A percentile compares a stretch with the other conserved stretches of the same genome.
Evolutionary conservation across 1,140 invertebrate genomes (phyloP).

Genomic region (Drosophila micromelanica): DNA sequence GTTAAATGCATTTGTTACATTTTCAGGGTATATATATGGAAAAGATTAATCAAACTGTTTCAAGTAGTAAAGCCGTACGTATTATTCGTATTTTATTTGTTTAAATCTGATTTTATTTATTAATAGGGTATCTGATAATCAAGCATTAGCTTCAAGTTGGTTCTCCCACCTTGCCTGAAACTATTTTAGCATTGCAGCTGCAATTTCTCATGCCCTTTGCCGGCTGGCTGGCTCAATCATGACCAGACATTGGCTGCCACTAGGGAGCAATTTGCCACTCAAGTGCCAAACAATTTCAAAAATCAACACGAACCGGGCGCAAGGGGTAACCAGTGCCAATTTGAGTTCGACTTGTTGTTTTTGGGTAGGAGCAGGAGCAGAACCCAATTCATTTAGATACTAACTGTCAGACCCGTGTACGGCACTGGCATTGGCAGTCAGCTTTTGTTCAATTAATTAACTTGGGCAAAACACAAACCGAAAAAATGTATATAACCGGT

Average conservation of each 20-base stretch:
- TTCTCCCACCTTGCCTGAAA: not conserved
- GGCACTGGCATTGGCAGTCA: conserved; percentile 31
- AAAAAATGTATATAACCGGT: not conserved
- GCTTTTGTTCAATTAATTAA: conserved; percentile 76
- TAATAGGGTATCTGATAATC: not conserved
- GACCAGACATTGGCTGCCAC: conserved; percentile 52
- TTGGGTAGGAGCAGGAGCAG: not conserved
- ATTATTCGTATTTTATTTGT: too few species aligned
- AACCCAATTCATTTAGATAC: conserved; percentile 61
- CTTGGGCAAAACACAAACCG: conserved; percentile 48
- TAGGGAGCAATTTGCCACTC: conserved; percentile 71
- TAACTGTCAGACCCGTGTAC: conserved; percentile 28
- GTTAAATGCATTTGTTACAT: too few species aligned
- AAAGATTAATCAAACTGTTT: too few species aligned
- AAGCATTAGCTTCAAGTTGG: not conserved
- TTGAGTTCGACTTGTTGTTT: not conserved
- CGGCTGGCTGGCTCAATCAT: conserved; percentile 44
- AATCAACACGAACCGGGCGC: conserved; percentile 65
- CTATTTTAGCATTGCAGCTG: conserved; percentile 39
- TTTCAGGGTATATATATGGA: too few species aligned
- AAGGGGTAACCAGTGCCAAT: conserved; percentile 11
- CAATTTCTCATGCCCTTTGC: conserved; percentile 41
- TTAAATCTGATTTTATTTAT: too few species aligned
- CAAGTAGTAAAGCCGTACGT: too few species aligned
- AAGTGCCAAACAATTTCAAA: conserved; percentile 82